Evolutionary conservation across 1,140 invertebrate genomes (phyloP).

Genomic region (Rhopalosiphum padi): DNA sequence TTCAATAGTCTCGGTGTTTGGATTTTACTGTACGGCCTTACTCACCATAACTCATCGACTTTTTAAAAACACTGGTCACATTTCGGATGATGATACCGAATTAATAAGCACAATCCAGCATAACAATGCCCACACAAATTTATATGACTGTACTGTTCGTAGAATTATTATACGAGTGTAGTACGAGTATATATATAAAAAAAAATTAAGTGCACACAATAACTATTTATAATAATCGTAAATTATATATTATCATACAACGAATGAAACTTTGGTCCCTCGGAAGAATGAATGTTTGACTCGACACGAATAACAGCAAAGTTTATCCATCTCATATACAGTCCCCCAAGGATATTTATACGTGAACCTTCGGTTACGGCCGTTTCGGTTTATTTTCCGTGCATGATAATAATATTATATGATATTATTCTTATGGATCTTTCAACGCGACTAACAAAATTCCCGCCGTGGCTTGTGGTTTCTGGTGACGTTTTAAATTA

Average conservation of each 20-base stretch:
- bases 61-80: neutral
- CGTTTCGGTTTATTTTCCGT: slow-evolving; percentile 18
- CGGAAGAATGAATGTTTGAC: slow-evolving; percentile 23
- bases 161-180: too few species aligned
- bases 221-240: slow-evolving; percentile 9
- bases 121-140: neutral
- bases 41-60: neutral
- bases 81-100: neutral
- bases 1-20: neutral
- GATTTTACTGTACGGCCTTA: neutral
- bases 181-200: neutral
- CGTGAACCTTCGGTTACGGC: slow-evolving; percentile 29
- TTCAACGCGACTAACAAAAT: neutral
- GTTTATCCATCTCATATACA: slow-evolving; percentile 27
- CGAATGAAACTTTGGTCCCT: slow-evolving; percentile 14
- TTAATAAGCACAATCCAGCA: neutral
- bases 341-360: slow-evolving; percentile 48
- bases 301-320: slow-evolving; percentile 25
- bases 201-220: neutral
- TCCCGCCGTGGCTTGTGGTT: neutral
- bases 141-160: too few species aligned
- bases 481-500: neutral
- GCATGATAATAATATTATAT: neutral
- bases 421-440: neutral
- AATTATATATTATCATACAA: slow-evolving; percentile 25